These are phyloP conservation scores for Oreochromis mossambicus DNA, from an alignment of 2,797 vertebrate genomes.

Conservation along the genomic window DNA sequence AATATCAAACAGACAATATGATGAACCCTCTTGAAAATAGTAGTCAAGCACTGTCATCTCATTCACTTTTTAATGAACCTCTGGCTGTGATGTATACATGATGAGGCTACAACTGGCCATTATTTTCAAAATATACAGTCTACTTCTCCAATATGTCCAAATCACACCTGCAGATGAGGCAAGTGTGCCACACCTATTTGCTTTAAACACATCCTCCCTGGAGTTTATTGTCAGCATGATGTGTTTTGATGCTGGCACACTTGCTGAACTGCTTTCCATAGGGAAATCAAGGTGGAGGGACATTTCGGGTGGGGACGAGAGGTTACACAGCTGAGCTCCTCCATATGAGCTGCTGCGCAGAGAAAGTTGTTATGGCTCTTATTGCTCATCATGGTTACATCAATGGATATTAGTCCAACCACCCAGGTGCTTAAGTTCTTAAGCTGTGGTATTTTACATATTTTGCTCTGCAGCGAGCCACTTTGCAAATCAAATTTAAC, in stretches of 20 bases:
- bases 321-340: neutral
- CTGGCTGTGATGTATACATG: neutral
- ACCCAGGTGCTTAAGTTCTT: neutral
- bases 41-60: neutral
- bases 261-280: constrained; percentile 16
- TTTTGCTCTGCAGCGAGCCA: constrained; percentile 32
- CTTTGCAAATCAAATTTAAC: constrained; percentile 70
- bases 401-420: neutral
- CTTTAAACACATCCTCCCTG: neutral
- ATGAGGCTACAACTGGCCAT: neutral
- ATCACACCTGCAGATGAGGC: neutral
- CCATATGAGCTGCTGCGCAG: neutral
- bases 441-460: constrained; percentile 44
- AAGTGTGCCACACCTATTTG: neutral
- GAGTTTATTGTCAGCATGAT: constrained; percentile 4
- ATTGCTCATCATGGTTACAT: neutral
- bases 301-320: neutral
- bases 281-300: constrained; percentile 46
- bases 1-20: neutral
- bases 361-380: neutral
- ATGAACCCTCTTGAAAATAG: neutral
- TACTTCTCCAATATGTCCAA: neutral
- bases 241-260: constrained; percentile 28
- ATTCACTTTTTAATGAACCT: neutral
- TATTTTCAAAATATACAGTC: neutral